Conservation (phyloP, 2,113 vertebrate genomes). For the Alosa alosa region DNA sequence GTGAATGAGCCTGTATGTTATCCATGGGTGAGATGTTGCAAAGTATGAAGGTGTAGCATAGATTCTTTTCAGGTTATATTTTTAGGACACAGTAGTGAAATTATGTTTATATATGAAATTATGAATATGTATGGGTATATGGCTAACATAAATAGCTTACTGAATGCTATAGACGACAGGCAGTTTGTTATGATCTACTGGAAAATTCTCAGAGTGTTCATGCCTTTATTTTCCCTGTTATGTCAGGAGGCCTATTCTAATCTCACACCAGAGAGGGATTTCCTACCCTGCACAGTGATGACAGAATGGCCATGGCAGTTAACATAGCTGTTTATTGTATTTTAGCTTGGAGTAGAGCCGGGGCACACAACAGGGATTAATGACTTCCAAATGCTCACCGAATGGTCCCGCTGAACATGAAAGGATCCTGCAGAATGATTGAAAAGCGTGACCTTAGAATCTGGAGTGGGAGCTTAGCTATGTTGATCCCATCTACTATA, state of each 20-base stretch:
- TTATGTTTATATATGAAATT: background rate
- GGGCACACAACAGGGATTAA: background rate
- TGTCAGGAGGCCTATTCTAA: background rate
- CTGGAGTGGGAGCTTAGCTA: slow-evolving; percentile 90
- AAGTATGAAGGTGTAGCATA: background rate
- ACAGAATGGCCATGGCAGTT: background rate
- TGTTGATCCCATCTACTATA: slow-evolving; percentile 94
- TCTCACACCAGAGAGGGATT: background rate
- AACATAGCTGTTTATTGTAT: background rate
- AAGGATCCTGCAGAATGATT: slow-evolving; percentile 96
- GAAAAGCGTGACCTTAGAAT: slow-evolving; percentile 90
- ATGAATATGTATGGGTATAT: background rate
- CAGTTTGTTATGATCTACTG: background rate
- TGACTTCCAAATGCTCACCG: slow-evolving; percentile 66
- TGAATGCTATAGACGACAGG: background rate
- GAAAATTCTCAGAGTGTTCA: background rate
- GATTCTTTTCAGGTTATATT: background rate
- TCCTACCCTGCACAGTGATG: background rate
- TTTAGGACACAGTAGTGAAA: background rate
- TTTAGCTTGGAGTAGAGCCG: background rate
- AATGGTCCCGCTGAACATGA: slow-evolving; percentile 95
- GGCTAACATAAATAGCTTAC: background rate
- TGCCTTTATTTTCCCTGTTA: background rate
- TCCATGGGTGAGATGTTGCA: background rate
- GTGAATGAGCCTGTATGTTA: background rate